phyloP scores from a whole-genome alignment of 2,797 vertebrate genomes.

The Myripristis murdjan region DNA sequence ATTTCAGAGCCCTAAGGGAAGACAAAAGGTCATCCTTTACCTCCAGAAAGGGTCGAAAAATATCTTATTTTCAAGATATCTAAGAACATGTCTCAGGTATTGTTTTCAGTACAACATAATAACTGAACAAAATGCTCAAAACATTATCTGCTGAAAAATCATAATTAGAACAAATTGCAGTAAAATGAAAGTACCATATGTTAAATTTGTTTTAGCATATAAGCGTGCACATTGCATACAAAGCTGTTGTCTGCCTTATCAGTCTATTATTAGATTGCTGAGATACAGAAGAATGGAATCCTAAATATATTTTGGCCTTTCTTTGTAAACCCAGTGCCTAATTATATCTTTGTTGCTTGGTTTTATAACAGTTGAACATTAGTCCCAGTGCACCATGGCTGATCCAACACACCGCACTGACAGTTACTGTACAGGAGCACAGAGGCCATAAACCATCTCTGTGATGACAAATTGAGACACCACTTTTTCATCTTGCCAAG shows the following conservation, averaged over 20 bases:
- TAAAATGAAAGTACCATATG: no score
- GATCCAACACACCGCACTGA: constrained; percentile 16
- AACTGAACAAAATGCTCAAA: background rate
- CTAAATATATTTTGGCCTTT: constrained; percentile 39
- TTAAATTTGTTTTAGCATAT: no score
- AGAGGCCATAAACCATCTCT: constrained; percentile 41
- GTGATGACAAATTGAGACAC: constrained; percentile 54
- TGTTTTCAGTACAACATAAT: background rate
- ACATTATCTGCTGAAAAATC: no score
- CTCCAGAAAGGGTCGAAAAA: constrained; percentile 48
- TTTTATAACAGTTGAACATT: constrained; percentile 51
- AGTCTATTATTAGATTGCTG: constrained; percentile 36
- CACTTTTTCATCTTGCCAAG: constrained; percentile 37
- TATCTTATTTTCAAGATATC: constrained; percentile 39
- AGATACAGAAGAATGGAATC: constrained; percentile 35
- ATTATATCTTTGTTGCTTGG: constrained; percentile 48
- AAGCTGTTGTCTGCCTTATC: background rate
- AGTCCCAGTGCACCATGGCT: constrained; percentile 8
- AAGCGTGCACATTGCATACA: no score
- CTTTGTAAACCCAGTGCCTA: constrained; percentile 22
- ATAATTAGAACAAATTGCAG: no score
- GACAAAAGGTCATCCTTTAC: constrained; percentile 75
- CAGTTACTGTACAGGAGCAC: constrained; percentile 50
- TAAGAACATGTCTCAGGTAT: constrained; percentile 10
- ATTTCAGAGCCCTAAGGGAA: constrained; percentile 79